phyloP scores from a whole-genome alignment of 2,113 vertebrate species.

The Spea bombifrons region DNA sequence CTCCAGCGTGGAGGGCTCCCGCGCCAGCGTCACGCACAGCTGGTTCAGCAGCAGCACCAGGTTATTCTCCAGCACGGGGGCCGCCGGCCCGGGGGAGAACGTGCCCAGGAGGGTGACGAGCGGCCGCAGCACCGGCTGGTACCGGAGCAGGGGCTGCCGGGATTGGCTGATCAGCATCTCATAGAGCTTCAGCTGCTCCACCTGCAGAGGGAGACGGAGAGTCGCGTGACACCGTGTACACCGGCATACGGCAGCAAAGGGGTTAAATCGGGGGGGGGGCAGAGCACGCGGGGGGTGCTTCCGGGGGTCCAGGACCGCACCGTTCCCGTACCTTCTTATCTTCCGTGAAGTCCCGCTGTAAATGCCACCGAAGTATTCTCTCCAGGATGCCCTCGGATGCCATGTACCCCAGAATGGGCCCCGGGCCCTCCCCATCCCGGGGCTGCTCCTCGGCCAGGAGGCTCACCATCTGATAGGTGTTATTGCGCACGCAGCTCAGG shows the following conservation, averaged over 20 bases:
- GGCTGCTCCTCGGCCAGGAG: slow-evolving; percentile 86
- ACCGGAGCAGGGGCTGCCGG: slow-evolving; percentile 83
- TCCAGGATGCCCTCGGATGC: slow-evolving; percentile 80
- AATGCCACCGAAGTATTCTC: slow-evolving; percentile 82
- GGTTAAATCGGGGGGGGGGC: neutral
- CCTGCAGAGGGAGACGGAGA: slow-evolving; percentile 62
- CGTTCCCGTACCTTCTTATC: slow-evolving; percentile 50
- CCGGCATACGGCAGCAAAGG: neutral
- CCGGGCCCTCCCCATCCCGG: slow-evolving; percentile 59
- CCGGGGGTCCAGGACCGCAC: neutral
- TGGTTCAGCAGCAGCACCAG: slow-evolving; percentile 92
- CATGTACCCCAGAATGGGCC: slow-evolving; percentile 86
- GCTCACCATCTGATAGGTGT: slow-evolving; percentile 93
- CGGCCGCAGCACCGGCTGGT: slow-evolving; percentile 80
- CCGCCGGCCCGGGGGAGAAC: slow-evolving; percentile 71
- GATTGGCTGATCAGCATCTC: slow-evolving; percentile 92
- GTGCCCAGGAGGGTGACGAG: slow-evolving; percentile 80
- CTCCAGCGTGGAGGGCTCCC: slow-evolving; percentile 83
- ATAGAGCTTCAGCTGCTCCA: slow-evolving; percentile 87
- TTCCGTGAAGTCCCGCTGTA: slow-evolving; percentile 77
- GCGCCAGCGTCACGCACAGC: slow-evolving; percentile 85
- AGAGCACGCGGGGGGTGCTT: too few species aligned
- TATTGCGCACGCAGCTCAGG: slow-evolving; percentile 86
- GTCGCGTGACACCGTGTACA: too few species aligned
- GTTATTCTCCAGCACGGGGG: slow-evolving; percentile 75